Conservation (phyloP, 1,140 invertebrate species). For the Cepaea nemoralis region DNA sequence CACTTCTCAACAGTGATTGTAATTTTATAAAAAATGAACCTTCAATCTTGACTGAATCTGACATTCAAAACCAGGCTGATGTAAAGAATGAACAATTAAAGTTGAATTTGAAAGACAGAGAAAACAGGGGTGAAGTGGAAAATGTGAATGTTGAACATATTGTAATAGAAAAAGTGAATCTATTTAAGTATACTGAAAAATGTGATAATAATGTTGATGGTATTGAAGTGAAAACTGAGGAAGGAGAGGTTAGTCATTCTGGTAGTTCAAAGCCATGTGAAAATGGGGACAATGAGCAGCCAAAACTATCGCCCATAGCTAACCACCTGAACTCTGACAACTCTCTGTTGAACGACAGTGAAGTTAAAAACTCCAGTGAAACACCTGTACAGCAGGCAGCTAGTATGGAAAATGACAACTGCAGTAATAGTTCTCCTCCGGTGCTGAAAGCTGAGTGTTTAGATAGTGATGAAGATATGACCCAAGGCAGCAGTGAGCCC, state of each 20-base stretch:
- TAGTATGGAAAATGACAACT: conserved; percentile 9
- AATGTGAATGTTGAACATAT: background rate
- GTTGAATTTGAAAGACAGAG: background rate
- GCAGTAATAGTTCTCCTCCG: conserved; percentile 34
- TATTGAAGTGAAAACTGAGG: background rate
- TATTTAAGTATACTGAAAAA: conserved; percentile 11
- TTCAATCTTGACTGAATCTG: background rate
- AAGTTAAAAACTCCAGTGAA: background rate
- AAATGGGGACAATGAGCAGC: conserved; percentile 34
- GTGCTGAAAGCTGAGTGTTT: conserved; percentile 36
- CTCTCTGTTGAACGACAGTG: background rate
- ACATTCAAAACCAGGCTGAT: background rate
- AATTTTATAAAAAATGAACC: background rate
- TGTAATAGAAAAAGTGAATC: background rate
- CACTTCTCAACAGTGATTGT: background rate
- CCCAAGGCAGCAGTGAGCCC: background rate
- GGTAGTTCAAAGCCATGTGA: conserved; percentile 28
- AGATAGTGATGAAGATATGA: conserved; percentile 28
- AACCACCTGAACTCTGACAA: background rate
- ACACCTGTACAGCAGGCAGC: background rate
- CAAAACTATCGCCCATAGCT: conserved; percentile 35
- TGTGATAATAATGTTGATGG: background rate
- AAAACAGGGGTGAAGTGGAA: background rate
- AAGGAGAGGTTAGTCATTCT: background rate
- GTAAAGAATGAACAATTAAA: background rate